Base-by-base conservation (phyloP, 92 coral and sea anemone species). In the Phenganax subtilis region DNA sequence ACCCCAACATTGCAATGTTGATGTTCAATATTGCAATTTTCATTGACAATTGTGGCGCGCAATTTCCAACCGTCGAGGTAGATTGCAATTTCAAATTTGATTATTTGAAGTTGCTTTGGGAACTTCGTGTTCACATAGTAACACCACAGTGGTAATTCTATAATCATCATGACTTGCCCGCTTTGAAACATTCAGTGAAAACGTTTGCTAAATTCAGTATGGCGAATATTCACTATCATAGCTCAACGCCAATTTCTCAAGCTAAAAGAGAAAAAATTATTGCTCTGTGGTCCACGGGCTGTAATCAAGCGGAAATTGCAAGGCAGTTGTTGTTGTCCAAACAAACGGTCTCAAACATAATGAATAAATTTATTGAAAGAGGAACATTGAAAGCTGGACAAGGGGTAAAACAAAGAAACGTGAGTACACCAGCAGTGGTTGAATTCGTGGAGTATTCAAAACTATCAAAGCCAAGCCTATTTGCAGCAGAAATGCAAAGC, bases 391-490 rank as follows among this genome's bases (percentile, higher is more conserved):
- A 54, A 51, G 67, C 87, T 15, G 87, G 87, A 37, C 87, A 66
- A 53, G 84, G 87, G 51, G 71, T 75, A 82, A 84, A 84, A 68
- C 77, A 77, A 56, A 60, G 84, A 17, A 77, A 77, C 52, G 87
- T 84, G 53, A 25, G 76, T 53, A 54, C 79, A 15, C 84, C 75
- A 51, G 68, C 57, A 51, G 79, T 77, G 6, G 84, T 84, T 3
- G 87, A 84, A 84, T 84, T 66, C 80, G 82, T 66, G 54, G 87
- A 84, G 71, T 77, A 84, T 57, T 66, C 70, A 9, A 84, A 84
- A 30, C 12, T 66, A 51, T n/a, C 67, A 54, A 77, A 84, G 72
- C 84, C 86, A 59, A 84, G 86, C 64, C 75, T 47, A 52, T 53
- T 53, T 20, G 71, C 72, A 61, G 67, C 75, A 9, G 63, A 84